phyloP scores from a whole-genome alignment of 2,888 invertebrate genomes.

The Eulithis prunata region DNA sequence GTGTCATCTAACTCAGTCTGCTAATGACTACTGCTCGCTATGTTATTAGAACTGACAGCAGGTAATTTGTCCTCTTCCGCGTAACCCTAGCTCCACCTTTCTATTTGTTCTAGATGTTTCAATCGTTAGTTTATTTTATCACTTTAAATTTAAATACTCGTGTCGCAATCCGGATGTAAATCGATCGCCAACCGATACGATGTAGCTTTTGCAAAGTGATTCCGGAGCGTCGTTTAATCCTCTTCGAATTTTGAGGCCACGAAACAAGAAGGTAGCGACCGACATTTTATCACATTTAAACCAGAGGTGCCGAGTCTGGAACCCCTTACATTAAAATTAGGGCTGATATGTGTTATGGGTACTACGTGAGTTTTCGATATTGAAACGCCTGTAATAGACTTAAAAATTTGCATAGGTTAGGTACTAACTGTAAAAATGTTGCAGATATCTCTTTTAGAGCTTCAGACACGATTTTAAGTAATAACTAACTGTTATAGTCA shows the following conservation, averaged over 20 bases:
- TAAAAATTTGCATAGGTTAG: too few species aligned
- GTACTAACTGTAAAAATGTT: too few species aligned
- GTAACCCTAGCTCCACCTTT: slow-evolving; percentile 24
- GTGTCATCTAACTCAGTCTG: not conserved
- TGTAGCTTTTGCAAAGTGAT: slow-evolving; percentile 46
- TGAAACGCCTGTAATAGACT: too few species aligned
- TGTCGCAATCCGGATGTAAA: slow-evolving; percentile 43
- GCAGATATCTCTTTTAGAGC: too few species aligned
- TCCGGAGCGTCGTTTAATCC: slow-evolving; percentile 36
- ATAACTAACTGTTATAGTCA: not conserved
- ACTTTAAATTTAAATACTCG: not conserved
- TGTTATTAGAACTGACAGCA: slow-evolving; percentile 16
- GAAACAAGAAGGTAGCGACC: slow-evolving; percentile 19
- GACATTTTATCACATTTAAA: too few species aligned
- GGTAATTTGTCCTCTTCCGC: slow-evolving; percentile 18
- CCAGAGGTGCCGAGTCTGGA: too few species aligned
- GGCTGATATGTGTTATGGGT: too few species aligned
- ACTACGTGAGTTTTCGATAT: too few species aligned
- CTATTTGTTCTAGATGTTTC: slow-evolving; percentile 24
- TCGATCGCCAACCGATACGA: slow-evolving; percentile 37
- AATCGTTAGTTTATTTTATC: not conserved
- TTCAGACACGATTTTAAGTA: too few species aligned
- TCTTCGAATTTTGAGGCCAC: slow-evolving; percentile 36
- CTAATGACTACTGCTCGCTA: not conserved
- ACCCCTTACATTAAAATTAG: too few species aligned